Evolutionary conservation across 2,797 vertebrate species (phyloP), one percentile per base, ranked within the genome.

Genomic region (Macropodus opercularis): DNA sequence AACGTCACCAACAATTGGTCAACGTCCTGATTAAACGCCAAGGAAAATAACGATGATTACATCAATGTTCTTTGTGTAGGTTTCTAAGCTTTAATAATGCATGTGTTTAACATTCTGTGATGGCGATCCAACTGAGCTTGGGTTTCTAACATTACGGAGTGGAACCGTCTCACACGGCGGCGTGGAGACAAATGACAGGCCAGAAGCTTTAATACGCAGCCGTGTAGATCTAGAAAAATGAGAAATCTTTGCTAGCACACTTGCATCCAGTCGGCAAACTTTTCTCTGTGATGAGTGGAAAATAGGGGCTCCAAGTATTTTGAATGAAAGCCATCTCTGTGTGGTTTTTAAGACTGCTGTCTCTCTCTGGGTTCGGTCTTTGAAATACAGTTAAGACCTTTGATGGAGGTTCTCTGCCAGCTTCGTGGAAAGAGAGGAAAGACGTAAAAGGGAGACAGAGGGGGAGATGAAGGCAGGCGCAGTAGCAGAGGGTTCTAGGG

Each of bases 31-130:
- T 91, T 86, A 80, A 83, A 85, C 77, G 93, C 93, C 94, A 96
- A 94, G 90, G 90, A 93, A 94, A 95, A 94, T 92, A 95, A 92
- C 80, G 84, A 88, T 90, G 92, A 91, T 94, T 94, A 93, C 91
- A 91, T 93, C 91, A 92, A 88, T 89, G 92, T 88, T 93, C 91
- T 94, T 93, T 92, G 89, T 91, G 91, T 86, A 94, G 83, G 87
- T 89, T 90, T 93, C 90, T 90, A 87, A 91, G 90, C 87, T 90
- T 92, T 94, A 92, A 87, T 84, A 90, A 89, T 94, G 92, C 91
- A 89, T 91, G 91, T 90, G 87, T 94, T 95, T 93, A 93, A 93
- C 90, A 90, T 86, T 90, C 77, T 85, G 75, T 88, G 80, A 87
- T 81, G 75, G 72, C 75, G 53, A 64, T 77, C 83, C 72, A 83